These are phyloP conservation scores for Enteromius radiatus DNA, from an alignment of 2,797 vertebrate genomes.

Conservation along the genomic window DNA sequence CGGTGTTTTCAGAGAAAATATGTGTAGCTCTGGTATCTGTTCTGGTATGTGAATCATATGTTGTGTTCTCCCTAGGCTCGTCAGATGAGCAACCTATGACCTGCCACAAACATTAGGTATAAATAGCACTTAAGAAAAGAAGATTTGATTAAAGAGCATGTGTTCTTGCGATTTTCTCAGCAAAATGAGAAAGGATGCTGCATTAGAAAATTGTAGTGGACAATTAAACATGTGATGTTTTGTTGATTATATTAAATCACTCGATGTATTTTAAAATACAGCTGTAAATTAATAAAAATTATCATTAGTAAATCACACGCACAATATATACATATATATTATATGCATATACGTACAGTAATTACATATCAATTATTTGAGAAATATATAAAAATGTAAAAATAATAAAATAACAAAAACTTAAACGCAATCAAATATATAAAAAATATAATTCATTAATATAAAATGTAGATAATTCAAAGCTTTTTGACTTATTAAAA, in stretches of 20 bases:
- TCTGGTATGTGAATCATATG: slow-evolving; percentile 66
- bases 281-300: background rate
- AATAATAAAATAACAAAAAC: background rate
- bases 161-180: background rate
- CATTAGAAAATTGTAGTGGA: background rate
- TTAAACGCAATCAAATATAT: background rate
- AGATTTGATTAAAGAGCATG: slow-evolving; percentile 44
- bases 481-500: background rate
- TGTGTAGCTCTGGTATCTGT: slow-evolving; percentile 64
- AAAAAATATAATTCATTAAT: background rate
- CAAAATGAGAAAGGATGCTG: slow-evolving; percentile 11
- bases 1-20: slow-evolving; percentile 65
- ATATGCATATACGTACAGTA: background rate
- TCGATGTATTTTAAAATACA: background rate
- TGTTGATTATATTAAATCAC: background rate
- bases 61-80: slow-evolving; percentile 62
- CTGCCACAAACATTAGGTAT: slow-evolving; percentile 49
- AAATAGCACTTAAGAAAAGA: slow-evolving; percentile 52
- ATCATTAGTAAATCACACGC: background rate
- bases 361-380: background rate
- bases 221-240: background rate
- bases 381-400: background rate
- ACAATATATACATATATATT: background rate
- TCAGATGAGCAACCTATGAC: slow-evolving; percentile 55
- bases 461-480: background rate